These are phyloP conservation scores for Mythimna albipuncta DNA, from an alignment of 2,888 invertebrate genomes.

Conservation along the genomic window DNA sequence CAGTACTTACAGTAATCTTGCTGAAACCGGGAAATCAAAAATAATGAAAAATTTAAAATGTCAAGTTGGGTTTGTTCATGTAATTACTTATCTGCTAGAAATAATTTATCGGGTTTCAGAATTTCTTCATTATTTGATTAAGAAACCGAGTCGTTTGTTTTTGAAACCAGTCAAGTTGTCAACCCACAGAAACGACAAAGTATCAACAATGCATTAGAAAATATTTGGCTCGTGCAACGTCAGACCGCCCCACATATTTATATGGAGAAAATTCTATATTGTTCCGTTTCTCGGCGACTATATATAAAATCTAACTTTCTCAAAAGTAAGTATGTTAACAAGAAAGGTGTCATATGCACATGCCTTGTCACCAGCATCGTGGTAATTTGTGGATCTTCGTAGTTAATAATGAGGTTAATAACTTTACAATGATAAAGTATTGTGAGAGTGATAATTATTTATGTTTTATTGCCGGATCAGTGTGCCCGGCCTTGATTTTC, in stretches of 20 bases:
- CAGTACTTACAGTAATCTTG: neutral
- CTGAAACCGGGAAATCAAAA: neutral
- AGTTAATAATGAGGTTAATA: conserved; percentile 44
- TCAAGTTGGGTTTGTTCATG: neutral
- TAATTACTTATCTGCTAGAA: neutral
- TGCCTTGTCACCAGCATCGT: conserved; percentile 33
- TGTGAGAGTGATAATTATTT: conserved; percentile 53
- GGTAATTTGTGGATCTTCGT: conserved; percentile 32
- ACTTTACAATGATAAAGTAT: conserved; percentile 36
- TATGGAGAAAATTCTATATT: conserved; percentile 47
- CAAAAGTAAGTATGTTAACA: conserved; percentile 50
- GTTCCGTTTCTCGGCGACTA: conserved; percentile 42
- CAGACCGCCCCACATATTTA: conserved; percentile 36
- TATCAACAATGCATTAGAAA: conserved; percentile 11
- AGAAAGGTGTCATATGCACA: conserved; percentile 44
- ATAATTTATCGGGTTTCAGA: neutral
- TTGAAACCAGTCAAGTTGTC: neutral
- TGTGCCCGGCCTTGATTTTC: conserved; percentile 52
- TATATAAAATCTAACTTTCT: conserved; percentile 49
- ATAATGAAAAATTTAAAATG: neutral
- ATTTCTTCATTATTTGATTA: neutral
- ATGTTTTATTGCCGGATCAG: conserved; percentile 55
- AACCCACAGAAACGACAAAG: neutral
- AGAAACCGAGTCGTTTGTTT: neutral
- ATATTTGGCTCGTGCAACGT: conserved; percentile 15